Base-by-base conservation (phyloP, 2,888 invertebrate species). In the Polydrusus cervinus region DNA sequence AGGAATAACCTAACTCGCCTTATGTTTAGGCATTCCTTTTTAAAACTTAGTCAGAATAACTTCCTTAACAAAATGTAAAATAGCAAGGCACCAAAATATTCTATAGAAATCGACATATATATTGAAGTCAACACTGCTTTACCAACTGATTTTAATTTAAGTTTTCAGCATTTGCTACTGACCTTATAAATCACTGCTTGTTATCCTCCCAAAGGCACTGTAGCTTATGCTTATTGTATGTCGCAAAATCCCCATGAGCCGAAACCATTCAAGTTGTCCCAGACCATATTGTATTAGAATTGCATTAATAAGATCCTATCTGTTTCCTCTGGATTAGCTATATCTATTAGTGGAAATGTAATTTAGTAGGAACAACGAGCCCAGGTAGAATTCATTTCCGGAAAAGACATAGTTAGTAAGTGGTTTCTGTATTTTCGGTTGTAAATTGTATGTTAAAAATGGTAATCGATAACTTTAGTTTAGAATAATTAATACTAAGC, bases 301-400 rank as follows among this genome's bases (percentile, higher is more conserved):
- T 67, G 67, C 55, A 55, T 67, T 67, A 67, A 53, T 67, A 55
- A 53, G 67, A 67, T 67, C 51, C 67, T 67, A 67, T 67, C 67
- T 67, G 43, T 55, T 55, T 67, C 67, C 67, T 67, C 55, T 40
- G 53, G 67, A 55, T 67, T 67, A 67, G 55, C 55, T 67, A 14
- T 66, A 53, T 67, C 67, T 53, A 67, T 67, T 67, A 67, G 67
- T 43, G 40, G 67, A 67, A 67, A 43, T 53, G 53, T 67, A 67
- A 67, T 67, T 55, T 67, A 55, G 53, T 38, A 53, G 67, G 55
- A 67, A 55, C 49, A 67, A 55, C 55, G 67, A 55, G 55, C 67
- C 51, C 67, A 67, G 67, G 67, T 67, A 55, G 55, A 67, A 67
- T 67, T 53, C 30, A 55, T 55, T 67, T 55, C 20, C 51, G 38